phyloP scores from a whole-genome alignment of 2,113 vertebrate genomes.

The Macrotus californicus region DNA sequence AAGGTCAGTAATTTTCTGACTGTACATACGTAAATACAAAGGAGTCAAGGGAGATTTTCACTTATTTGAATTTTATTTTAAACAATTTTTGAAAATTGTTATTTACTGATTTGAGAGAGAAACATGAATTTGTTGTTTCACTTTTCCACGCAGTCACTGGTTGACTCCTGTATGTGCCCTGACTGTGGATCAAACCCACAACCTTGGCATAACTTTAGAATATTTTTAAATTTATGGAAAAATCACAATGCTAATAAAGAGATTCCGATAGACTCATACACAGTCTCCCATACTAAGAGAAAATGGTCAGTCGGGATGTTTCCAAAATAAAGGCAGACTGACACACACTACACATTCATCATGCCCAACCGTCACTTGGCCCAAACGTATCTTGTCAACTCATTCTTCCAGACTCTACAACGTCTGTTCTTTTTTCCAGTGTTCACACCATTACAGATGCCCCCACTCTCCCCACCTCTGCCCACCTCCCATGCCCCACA shows the following conservation, averaged over 20 bases:
- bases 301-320: not conserved
- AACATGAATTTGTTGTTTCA: too few relatives aligned
- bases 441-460: too few relatives aligned
- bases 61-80: not conserved
- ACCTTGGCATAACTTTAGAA: not conserved
- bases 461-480: too few relatives aligned
- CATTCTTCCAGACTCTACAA: not conserved
- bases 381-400: not conserved
- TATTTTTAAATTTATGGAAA: not conserved
- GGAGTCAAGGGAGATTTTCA: not conserved
- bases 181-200: too few relatives aligned
- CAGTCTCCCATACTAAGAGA: not conserved
- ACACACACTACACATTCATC: not conserved
- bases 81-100: not conserved
- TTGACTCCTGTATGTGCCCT: too few relatives aligned
- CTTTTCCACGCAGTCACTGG: too few relatives aligned
- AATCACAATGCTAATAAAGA: not conserved
- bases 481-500: too few relatives aligned
- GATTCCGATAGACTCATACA: not conserved
- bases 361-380: not conserved
- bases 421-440: too few relatives aligned
- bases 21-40: not conserved
- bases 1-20: not conserved
- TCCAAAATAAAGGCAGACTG: not conserved
- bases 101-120: too few relatives aligned